phyloP scores from a whole-genome alignment of 2,113 vertebrate species.

The Bos javanicus region DNA sequence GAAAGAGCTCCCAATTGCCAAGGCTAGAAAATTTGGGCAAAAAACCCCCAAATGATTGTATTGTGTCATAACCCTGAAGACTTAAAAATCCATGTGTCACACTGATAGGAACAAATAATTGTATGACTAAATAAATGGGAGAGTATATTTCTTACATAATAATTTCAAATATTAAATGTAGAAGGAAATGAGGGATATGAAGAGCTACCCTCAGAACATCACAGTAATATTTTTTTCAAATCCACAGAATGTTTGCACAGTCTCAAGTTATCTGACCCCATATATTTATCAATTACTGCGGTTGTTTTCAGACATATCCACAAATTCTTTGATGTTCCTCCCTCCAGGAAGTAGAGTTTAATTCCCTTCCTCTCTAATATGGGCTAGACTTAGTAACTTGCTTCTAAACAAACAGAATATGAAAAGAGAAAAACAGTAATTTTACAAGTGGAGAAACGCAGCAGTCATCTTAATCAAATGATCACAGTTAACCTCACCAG shows the following conservation, averaged over 20 bases:
- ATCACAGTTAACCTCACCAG: neutral
- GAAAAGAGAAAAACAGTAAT: neutral
- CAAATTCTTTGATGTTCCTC: neutral
- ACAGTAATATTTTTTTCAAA: neutral
- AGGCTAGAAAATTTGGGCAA: neutral
- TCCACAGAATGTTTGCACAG: slow-evolving; percentile 7
- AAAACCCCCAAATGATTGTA: neutral
- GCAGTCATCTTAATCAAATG: neutral
- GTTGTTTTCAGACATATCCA: slow-evolving; percentile 9
- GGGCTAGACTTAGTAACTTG: neutral
- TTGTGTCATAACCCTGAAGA: neutral
- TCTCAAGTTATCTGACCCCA: slow-evolving; percentile 20
- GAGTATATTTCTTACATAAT: neutral
- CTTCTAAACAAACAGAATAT: neutral
- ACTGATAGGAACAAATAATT: neutral
- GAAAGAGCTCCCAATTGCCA: neutral
- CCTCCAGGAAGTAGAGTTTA: neutral
- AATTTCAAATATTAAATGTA: slow-evolving; percentile 22
- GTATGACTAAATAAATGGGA: neutral
- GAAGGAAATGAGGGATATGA: slow-evolving; percentile 5
- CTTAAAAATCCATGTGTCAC: neutral
- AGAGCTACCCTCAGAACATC: neutral
- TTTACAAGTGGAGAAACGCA: neutral
- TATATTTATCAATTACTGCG: neutral
- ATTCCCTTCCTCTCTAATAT: neutral